Evolutionary conservation across 2,797 vertebrate species (phyloP).

Genomic region (Pogonophryne albipinna): DNA sequence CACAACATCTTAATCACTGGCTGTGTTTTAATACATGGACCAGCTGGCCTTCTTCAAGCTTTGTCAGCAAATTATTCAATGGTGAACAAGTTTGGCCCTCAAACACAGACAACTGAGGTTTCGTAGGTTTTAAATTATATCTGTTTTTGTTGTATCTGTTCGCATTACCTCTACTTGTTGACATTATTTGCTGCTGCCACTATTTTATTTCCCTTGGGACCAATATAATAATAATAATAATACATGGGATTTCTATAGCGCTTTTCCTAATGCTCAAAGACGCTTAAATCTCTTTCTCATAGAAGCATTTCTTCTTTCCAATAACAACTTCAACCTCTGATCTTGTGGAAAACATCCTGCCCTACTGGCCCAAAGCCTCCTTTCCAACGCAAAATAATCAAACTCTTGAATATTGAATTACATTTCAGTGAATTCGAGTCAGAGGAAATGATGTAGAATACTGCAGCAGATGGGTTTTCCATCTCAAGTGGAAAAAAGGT

Average conservation of each 20-base stretch:
- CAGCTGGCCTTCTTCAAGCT: conserved; percentile 56
- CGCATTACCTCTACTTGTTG: conserved; percentile 2
- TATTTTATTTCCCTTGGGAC: conserved; percentile 24
- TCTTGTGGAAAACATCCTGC: conserved; percentile 38
- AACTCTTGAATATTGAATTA: conserved; percentile 14
- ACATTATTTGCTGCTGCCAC: conserved; percentile 11
- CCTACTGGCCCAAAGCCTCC: conserved; percentile 18
- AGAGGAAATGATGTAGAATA: conserved; percentile 24
- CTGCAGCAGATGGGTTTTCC: conserved; percentile 33
- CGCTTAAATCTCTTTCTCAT: conserved; percentile 35
- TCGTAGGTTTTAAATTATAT: background rate
- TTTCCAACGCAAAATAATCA: conserved; percentile 24
- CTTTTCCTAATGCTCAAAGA: too few species aligned
- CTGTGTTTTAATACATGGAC: conserved; percentile 26
- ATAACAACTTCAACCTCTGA: conserved; percentile 37
- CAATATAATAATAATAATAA: background rate
- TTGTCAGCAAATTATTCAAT: conserved; percentile 55
- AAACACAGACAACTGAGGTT: conserved; percentile 18
- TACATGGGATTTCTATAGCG: too few species aligned
- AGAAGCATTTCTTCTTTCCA: conserved; percentile 29
- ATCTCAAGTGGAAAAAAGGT: conserved; percentile 46
- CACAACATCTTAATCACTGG: conserved; percentile 74
- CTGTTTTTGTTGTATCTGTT: background rate
- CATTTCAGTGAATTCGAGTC: conserved; percentile 21
- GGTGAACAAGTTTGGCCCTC: conserved; percentile 48